Percentiles rank a stretch among this genome's conserved stretches.
These are phyloP conservation scores for Leptinotarsa lineolata DNA, from an alignment of 1,140 invertebrate species.

Conservation along the genomic window DNA sequence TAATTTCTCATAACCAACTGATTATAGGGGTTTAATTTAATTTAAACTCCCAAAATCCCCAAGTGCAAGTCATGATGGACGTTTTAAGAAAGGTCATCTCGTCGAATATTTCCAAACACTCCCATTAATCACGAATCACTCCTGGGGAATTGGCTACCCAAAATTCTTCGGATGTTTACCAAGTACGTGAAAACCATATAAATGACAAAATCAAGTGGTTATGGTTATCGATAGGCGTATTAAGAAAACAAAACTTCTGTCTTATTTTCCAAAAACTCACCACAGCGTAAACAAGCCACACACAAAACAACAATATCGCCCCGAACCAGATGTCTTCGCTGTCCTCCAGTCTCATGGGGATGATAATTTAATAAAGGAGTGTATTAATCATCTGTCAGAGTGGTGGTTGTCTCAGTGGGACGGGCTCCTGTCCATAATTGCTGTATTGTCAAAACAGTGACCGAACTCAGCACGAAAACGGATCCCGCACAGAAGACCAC, in stretches of 20 bases:
- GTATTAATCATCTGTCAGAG: slow-evolving; percentile 50
- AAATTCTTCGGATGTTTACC: neutral
- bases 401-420: slow-evolving; percentile 45
- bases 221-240: slow-evolving; percentile 1
- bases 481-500: slow-evolving; percentile 33
- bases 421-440: slow-evolving; percentile 49
- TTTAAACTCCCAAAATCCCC: too few relatives aligned
- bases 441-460: slow-evolving; percentile 49
- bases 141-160: neutral
- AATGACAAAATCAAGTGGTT: neutral
- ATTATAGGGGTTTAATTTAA: too few relatives aligned
- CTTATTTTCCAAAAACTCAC: neutral
- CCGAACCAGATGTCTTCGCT: slow-evolving; percentile 18
- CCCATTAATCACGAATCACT: neutral
- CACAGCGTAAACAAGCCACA: neutral
- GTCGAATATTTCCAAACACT: too few relatives aligned
- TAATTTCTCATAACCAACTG: too few relatives aligned
- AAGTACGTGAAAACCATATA: neutral
- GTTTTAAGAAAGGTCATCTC: too few relatives aligned
- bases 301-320: neutral
- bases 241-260: neutral
- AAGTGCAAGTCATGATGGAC: too few relatives aligned
- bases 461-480: slow-evolving; percentile 32
- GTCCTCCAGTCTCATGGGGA: slow-evolving; percentile 38
- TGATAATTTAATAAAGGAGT: slow-evolving; percentile 50